phyloP scores from a whole-genome alignment of 2,113 vertebrate species.

The Plectropomus leopardus region DNA sequence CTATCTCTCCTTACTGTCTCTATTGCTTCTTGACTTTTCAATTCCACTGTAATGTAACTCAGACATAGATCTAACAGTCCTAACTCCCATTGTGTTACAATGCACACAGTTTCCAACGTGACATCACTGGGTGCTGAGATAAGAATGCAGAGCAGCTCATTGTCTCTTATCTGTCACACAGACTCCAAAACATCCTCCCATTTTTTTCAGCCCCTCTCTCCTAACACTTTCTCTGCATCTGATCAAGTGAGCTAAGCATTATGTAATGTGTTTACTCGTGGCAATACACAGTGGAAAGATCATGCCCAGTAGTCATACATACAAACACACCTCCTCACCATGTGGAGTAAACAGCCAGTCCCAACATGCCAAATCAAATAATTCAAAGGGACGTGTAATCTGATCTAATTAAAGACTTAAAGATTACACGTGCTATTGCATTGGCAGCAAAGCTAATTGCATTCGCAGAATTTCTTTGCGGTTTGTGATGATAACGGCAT shows the following conservation, averaged over 20 bases:
- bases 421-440: slow-evolving; percentile 51
- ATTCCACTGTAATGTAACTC: slow-evolving; percentile 6
- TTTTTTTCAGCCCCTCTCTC: slow-evolving; percentile 4
- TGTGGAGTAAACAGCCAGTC: slow-evolving; percentile 52
- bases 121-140: slow-evolving; percentile 23
- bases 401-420: slow-evolving; percentile 65
- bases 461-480: slow-evolving; percentile 37
- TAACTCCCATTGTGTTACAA: slow-evolving; percentile 12
- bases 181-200: slow-evolving; percentile 7
- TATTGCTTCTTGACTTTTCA: slow-evolving; percentile 27
- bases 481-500: slow-evolving; percentile 19
- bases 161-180: slow-evolving; percentile 32
- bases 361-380: slow-evolving; percentile 36
- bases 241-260: slow-evolving; percentile 25
- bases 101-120: slow-evolving; percentile 24
- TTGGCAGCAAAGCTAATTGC: slow-evolving; percentile 41
- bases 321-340: slow-evolving; percentile 37
- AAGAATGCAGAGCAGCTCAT: slow-evolving; percentile 30
- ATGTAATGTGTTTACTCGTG: slow-evolving; percentile 41
- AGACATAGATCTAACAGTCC: slow-evolving; percentile 26
- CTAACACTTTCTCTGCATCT: slow-evolving; percentile 3
- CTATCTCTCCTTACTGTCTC: slow-evolving; percentile 3
- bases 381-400: slow-evolving; percentile 59
- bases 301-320: slow-evolving; percentile 15
- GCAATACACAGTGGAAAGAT: neutral